A percentile compares a stretch with the other conserved stretches of the same genome.
Conservation (phyloP, 2,113 vertebrate genomes). For the Aplodontia rufa region DNA sequence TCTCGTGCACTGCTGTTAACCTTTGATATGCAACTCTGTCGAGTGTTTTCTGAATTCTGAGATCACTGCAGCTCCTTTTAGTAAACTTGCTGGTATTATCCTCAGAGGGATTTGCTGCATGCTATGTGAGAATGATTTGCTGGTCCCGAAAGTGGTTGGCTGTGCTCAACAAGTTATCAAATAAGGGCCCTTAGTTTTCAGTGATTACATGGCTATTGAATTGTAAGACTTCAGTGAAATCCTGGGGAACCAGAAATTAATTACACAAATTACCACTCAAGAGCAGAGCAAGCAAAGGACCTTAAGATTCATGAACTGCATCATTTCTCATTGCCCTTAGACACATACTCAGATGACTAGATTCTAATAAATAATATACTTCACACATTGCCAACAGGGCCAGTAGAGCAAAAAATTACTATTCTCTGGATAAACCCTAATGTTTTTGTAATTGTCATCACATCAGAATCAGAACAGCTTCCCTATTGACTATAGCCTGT, state of each 20-base stretch:
- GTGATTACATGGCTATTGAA: not conserved
- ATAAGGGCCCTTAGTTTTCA: not conserved
- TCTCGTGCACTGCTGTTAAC: not conserved
- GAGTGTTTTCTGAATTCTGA: not conserved
- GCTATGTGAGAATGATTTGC: not conserved
- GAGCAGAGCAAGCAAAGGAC: not conserved
- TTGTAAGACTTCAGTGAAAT: constrained; percentile 33
- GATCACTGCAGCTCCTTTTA: not conserved
- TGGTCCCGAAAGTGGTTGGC: not conserved
- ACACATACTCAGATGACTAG: not conserved
- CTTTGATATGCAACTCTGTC: not conserved
- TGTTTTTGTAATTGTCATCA: not conserved
- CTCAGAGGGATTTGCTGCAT: not conserved
- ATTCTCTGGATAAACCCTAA: not conserved
- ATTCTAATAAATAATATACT: not conserved
- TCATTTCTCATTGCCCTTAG: not conserved
- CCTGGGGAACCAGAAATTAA: not conserved
- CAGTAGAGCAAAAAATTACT: not conserved
- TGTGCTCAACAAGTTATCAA: not conserved
- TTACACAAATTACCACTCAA: not conserved
- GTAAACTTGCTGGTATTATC: not conserved
- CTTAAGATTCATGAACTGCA: not conserved
- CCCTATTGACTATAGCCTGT: not conserved
- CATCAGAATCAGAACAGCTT: not conserved
- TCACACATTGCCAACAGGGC: not conserved